phyloP scores from a whole-genome alignment of 1,140 invertebrate genomes.

The Cyrtorhinus lividipennis region DNA sequence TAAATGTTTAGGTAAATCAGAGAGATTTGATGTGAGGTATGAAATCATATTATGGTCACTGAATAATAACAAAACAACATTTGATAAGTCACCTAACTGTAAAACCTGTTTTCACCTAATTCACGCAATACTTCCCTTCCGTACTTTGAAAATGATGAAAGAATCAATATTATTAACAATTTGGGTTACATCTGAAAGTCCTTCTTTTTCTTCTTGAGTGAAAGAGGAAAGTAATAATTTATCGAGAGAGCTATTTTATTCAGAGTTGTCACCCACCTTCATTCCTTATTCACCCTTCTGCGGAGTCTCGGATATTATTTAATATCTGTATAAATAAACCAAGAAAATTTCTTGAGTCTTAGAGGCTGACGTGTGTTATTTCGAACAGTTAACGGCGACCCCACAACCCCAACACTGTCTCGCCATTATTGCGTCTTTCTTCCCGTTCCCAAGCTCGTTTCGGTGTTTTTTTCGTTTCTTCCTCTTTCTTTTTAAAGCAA shows the following conservation, averaged over 20 bases:
- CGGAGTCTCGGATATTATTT: not conserved
- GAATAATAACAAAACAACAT: too few relatives aligned
- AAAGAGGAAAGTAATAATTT: not conserved
- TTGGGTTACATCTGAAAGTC: too few relatives aligned
- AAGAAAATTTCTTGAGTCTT: not conserved
- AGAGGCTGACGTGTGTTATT: constrained; percentile 1
- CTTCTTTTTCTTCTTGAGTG: too few relatives aligned
- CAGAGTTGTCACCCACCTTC: not conserved
- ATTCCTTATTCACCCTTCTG: constrained; percentile 1
- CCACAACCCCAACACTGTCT: not conserved
- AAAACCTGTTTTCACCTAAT: too few relatives aligned
- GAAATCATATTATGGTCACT: too few relatives aligned
- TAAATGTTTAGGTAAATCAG: too few relatives aligned
- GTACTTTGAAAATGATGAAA: not conserved
- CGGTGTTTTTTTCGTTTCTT: not conserved
- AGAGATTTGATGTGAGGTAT: too few relatives aligned
- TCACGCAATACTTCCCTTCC: too few relatives aligned
- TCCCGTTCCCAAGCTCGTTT: not conserved
- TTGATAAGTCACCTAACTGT: too few relatives aligned
- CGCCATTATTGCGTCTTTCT: not conserved
- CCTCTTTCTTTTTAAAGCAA: not conserved
- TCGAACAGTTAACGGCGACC: not conserved
- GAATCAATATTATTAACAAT: too few relatives aligned
- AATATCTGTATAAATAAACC: not conserved
- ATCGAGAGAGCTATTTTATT: not conserved